These are phyloP conservation scores for Hirudinaria manillensis DNA, from an alignment of 2,888 invertebrate genomes.

Conservation along the genomic window DNA sequence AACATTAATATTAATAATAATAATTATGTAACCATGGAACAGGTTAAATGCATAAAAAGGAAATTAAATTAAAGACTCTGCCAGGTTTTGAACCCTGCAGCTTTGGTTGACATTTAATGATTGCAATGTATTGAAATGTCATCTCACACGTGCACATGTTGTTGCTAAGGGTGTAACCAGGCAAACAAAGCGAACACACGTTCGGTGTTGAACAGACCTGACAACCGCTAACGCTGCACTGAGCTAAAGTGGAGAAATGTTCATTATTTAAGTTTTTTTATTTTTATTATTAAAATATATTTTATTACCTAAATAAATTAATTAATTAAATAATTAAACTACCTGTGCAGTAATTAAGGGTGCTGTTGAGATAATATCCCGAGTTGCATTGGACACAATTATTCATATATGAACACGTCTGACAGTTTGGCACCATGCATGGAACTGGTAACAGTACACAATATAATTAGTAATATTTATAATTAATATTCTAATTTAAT, in stretches of 20 bases:
- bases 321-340: too few species aligned
- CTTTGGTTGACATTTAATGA: too few species aligned
- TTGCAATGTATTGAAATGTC: background rate
- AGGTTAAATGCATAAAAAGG: too few species aligned
- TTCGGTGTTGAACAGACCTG: background rate
- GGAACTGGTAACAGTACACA: background rate
- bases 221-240: conserved; percentile 9
- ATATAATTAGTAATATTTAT: too few species aligned
- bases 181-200: background rate
- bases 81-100: too few species aligned
- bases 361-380: conserved; percentile 3
- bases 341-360: too few species aligned
- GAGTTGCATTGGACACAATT: background rate
- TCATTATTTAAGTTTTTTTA: background rate
- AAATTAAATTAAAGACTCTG: too few species aligned
- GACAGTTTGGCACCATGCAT: conserved; percentile 16
- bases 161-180: background rate
- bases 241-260: background rate
- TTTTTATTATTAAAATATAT: too few species aligned
- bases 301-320: too few species aligned
- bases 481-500: too few species aligned
- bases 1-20: too few species aligned
- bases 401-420: background rate
- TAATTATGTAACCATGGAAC: too few species aligned
- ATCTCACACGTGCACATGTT: background rate